Evolutionary conservation across 1,140 invertebrate species (phyloP).

Genomic region (Samia ricini): DNA sequence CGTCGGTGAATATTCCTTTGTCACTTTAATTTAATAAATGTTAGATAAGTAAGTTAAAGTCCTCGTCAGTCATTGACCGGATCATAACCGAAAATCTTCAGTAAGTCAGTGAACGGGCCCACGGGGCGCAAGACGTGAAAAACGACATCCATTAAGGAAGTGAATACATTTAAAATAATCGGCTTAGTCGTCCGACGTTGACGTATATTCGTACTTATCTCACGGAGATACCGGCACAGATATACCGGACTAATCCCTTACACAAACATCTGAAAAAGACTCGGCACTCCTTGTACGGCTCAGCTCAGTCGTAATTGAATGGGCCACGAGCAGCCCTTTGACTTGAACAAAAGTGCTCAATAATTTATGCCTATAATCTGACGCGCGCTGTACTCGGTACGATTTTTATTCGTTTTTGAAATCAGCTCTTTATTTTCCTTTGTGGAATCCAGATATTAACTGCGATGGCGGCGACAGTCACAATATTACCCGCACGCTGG

Average conservation of each 20-base stretch:
- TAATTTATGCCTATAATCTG: constrained; percentile 77
- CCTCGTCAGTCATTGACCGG: constrained; percentile 67
- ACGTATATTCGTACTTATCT: constrained; percentile 77
- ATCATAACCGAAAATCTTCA: constrained; percentile 72
- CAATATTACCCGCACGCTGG: constrained; percentile 56
- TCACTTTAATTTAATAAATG: constrained; percentile 52
- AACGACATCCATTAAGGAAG: constrained; percentile 77
- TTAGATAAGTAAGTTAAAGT: constrained; percentile 56
- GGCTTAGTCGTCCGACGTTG: constrained; percentile 76
- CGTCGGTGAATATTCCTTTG: not conserved
- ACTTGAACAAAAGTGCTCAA: constrained; percentile 72
- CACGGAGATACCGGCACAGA: constrained; percentile 74
- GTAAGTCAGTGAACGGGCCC: constrained; percentile 58
- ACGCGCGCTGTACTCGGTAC: constrained; percentile 49
- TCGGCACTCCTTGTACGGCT: constrained; percentile 65
- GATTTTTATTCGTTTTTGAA: constrained; percentile 64
- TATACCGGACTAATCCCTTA: constrained; percentile 72
- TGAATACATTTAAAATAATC: constrained; percentile 78
- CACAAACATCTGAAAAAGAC: constrained; percentile 75
- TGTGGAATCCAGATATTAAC: constrained; percentile 66
- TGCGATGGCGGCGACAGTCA: constrained; percentile 62
- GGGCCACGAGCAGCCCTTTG: constrained; percentile 51
- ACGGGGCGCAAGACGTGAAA: constrained; percentile 56
- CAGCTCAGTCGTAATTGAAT: constrained; percentile 65
- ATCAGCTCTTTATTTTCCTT: constrained; percentile 56